Evolutionary conservation across 2,888 invertebrate species (phyloP), one percentile per base, ranked within the genome.

Genomic region (Heliothis peltigera): DNA sequence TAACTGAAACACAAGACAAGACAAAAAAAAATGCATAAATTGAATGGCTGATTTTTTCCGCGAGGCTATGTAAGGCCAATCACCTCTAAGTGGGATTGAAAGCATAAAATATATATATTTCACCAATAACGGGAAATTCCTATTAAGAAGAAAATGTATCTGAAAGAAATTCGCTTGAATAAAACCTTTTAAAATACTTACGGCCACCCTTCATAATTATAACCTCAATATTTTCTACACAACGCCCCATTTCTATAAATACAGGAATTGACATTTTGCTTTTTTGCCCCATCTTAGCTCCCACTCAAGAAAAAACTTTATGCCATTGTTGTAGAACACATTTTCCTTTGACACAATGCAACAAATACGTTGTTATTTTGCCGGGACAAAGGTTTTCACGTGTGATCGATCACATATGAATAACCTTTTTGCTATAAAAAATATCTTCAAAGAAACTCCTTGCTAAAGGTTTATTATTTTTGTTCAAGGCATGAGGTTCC

Each of bases 371-470:
- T 74, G 64, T 64, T 80, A 58, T 60, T 58, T 60, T 17, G 17
- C 42, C 42, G 18, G 53, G 54, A 78, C 68, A 78, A 80, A 76
- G 76, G 78, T 51, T 76, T 82, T 84, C 83, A 86, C 81, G 82
- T 78, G 80, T 85, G 87, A 89, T 89, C 86, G 89, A 89, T 89
- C 89, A 87, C 81, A 83, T 75, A 85, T 82, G 84, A 84, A 84
- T 77, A 87, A 78, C 84, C 86, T 84, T 85, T 84, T 71, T 62
- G 69, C 61, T 73, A 61, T 75, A 80, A 81, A 75, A 70, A 67
- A 71, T 70, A 77, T 64, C 44, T 60, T 65, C 65, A 72, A 70
- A 70, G 62, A 56, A 67, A 67, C n/a, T 61, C 18, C 15, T 28
- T 15, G 52, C 28, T 17, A 44, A 48, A 64, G 68, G 65, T 64